Base-by-base conservation (phyloP, 2,888 invertebrate species). In the Pheosia gnoma region DNA sequence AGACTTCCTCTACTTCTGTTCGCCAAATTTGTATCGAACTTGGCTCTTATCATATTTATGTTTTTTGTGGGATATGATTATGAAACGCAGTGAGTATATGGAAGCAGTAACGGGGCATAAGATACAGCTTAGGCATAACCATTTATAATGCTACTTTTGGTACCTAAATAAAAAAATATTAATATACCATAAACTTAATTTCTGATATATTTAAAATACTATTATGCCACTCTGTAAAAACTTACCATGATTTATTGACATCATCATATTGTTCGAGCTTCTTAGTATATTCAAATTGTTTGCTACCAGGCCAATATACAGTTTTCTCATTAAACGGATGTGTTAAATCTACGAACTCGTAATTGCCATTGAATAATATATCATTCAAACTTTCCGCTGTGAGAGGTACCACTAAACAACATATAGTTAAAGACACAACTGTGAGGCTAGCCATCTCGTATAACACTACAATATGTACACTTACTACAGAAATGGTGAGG, bases 271-370 rank as follows among this genome's bases (percentile, higher is more conserved):
- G 59, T 69, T 67, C 82, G 9, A 62, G 67, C 70, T 81, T 80
- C 63, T 82, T 85, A 11, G 81, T 87, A 65, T 84, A 88, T 62
- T 70, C 63, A 72, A 89, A 90, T 2, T 71, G 71, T 67, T 74
- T 67, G 25, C 51, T 55, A 25, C 74, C 73, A 0, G 84, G 82
- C 86, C 85, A 89, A 72, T 87, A 88, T 13, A 88, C 70, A 4
- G 89, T 86, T 38, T 77, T 41, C 43, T 82, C 79, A 70, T 88
- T 82, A 64, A 87, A 89, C 3, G 82, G 72, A 68, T 88, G 81
- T 39, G 84, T 82, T 57, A 90, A 72, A 72, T 90, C 90, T 61
- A 87, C 77, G 61, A 88, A 87, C 59, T 88, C 87, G 66, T 83
- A 87, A 55, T 80, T 71, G n/a, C 83, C 84, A 65, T 71, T 80